Evolutionary conservation across 1,140 invertebrate species (phyloP).

Genomic region (Drosophila paulistorum): DNA sequence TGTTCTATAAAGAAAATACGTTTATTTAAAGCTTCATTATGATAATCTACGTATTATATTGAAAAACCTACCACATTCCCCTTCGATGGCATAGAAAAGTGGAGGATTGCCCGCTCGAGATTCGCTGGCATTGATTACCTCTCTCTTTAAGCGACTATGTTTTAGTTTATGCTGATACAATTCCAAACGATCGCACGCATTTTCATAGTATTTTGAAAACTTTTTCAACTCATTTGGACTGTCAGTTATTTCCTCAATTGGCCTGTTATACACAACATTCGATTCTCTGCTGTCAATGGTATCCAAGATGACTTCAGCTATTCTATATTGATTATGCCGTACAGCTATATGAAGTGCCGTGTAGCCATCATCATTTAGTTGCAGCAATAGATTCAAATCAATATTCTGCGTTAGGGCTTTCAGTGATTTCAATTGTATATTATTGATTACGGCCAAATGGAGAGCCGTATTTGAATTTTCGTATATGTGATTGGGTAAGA

Average conservation of each 20-base stretch:
- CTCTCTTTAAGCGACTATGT: slow-evolving; percentile 43
- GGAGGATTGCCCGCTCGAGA: slow-evolving; percentile 57
- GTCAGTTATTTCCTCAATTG: not conserved
- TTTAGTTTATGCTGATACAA: slow-evolving; percentile 35
- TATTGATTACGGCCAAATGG: slow-evolving; percentile 70
- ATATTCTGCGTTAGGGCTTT: slow-evolving; percentile 51
- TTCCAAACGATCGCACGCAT: slow-evolving; percentile 53
- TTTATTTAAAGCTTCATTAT: not conserved
- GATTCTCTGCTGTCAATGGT: slow-evolving; percentile 59
- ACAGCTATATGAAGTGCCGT: slow-evolving; percentile 69
- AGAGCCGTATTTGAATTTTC: slow-evolving; percentile 65
- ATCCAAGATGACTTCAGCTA: slow-evolving; percentile 65
- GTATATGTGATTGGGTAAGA: slow-evolving; percentile 57
- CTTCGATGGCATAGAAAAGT: slow-evolving; percentile 74
- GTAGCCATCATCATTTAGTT: slow-evolving; percentile 74
- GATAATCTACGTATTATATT: not conserved
- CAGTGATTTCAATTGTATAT: slow-evolving; percentile 55
- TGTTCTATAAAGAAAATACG: slow-evolving; percentile 54
- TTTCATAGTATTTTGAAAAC: slow-evolving; percentile 69
- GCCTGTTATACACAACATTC: slow-evolving; percentile 43
- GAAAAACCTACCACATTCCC: slow-evolving; percentile 43
- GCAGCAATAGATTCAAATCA: slow-evolving; percentile 61
- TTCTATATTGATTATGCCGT: slow-evolving; percentile 60
- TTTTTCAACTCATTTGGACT: slow-evolving; percentile 22
- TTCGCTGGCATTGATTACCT: slow-evolving; percentile 62